Conservation (phyloP, 1,140 invertebrate species). For the Lucilia sericata region DNA sequence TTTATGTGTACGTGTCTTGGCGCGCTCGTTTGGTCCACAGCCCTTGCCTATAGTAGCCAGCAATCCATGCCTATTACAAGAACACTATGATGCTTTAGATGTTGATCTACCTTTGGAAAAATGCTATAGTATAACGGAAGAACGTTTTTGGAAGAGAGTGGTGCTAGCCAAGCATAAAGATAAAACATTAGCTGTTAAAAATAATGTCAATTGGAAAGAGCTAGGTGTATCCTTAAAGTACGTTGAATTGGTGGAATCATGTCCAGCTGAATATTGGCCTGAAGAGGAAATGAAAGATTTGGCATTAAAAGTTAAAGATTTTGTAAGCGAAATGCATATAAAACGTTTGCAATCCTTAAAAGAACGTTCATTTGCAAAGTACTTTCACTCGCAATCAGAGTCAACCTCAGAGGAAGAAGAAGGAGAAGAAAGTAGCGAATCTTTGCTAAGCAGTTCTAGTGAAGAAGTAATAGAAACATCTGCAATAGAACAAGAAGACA, state of each 20-base stretch:
- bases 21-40: slow-evolving; percentile 45
- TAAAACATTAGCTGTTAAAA: slow-evolving; percentile 45
- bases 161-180: slow-evolving; percentile 56
- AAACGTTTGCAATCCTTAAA: slow-evolving; percentile 54
- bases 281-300: slow-evolving; percentile 53
- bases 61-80: slow-evolving; percentile 51
- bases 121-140: slow-evolving; percentile 55
- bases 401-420: slow-evolving; percentile 46
- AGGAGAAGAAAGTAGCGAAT: slow-evolving; percentile 31
- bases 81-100: slow-evolving; percentile 56
- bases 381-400: slow-evolving; percentile 38
- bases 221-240: slow-evolving; percentile 59
- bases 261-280: slow-evolving; percentile 56
- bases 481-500: slow-evolving; percentile 41
- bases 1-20: slow-evolving; percentile 53
- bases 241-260: slow-evolving; percentile 58
- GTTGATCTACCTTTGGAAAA: slow-evolving; percentile 56
- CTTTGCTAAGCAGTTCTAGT: slow-evolving; percentile 34
- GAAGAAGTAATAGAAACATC: slow-evolving; percentile 38
- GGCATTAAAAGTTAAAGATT: slow-evolving; percentile 48
- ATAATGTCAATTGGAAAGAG: slow-evolving; percentile 56
- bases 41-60: slow-evolving; percentile 45
- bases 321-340: slow-evolving; percentile 53
- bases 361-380: slow-evolving; percentile 49
- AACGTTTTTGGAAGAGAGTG: slow-evolving; percentile 56